phyloP scores from a whole-genome alignment of 2,797 vertebrate genomes.

The Amniataba percoides region DNA sequence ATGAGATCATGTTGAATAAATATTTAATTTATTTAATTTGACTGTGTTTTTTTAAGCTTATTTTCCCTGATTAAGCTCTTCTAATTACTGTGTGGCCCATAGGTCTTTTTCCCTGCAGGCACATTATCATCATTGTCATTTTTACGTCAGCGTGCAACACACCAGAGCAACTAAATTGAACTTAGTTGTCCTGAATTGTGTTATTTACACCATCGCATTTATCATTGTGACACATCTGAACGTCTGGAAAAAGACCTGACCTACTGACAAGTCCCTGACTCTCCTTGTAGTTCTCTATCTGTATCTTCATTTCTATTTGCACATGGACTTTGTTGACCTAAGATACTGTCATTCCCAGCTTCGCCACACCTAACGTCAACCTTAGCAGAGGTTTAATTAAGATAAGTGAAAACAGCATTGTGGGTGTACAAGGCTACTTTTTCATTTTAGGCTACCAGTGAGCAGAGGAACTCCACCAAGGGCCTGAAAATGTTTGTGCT shows the following conservation, averaged over 20 bases:
- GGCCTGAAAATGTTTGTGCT: background rate
- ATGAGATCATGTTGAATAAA: background rate
- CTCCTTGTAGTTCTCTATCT: background rate
- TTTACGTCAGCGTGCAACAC: background rate
- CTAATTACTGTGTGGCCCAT: too few species aligned
- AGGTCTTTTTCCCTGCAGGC: too few species aligned
- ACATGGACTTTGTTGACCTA: background rate
- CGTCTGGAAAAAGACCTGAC: too few species aligned
- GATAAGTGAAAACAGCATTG: conserved; percentile 2
- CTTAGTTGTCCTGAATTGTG: too few species aligned
- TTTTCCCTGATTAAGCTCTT: too few species aligned
- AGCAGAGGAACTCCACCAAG: background rate
- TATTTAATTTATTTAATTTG: too few species aligned
- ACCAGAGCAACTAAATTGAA: background rate
- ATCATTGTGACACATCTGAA: too few species aligned
- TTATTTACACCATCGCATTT: too few species aligned
- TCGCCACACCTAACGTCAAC: background rate
- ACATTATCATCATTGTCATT: too few species aligned
- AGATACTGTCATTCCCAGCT: background rate
- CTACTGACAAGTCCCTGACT: background rate
- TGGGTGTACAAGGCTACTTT: background rate
- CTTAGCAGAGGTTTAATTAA: background rate
- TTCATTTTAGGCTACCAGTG: background rate
- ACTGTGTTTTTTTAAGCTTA: too few species aligned
- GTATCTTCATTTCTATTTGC: background rate